phyloP scores from a whole-genome alignment of 2,113 vertebrate genomes.

The Thunnus maccoyii region DNA sequence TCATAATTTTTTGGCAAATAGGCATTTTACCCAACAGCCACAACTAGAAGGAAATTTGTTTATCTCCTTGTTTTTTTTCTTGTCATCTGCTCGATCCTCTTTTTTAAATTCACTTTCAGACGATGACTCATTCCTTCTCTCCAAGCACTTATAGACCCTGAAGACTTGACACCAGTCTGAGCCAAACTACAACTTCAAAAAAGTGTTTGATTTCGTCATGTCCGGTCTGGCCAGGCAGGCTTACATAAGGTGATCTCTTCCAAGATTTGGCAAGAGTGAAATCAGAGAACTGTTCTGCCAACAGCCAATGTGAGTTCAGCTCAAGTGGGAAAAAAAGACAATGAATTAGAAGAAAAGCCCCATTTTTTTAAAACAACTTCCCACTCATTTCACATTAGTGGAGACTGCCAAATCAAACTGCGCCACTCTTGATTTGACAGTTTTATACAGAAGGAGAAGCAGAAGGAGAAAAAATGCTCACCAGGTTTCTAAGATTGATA shows the following conservation, averaged over 20 bases:
- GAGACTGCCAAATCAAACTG: slow-evolving; percentile 6
- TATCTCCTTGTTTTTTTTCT: background rate
- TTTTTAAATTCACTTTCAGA: slow-evolving; percentile 4
- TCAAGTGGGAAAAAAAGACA: slow-evolving; percentile 25
- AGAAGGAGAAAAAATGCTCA: background rate
- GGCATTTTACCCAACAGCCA: background rate
- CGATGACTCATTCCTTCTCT: background rate
- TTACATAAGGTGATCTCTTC: slow-evolving; percentile 29
- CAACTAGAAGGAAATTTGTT: slow-evolving; percentile 9
- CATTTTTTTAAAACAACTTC: slow-evolving; percentile 33
- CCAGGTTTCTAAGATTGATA: background rate
- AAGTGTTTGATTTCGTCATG: slow-evolving; percentile 13
- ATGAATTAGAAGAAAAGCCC: slow-evolving; percentile 30
- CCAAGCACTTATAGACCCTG: background rate
- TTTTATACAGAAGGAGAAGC: background rate
- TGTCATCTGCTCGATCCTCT: slow-evolving; percentile 1
- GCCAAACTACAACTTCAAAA: slow-evolving; percentile 13
- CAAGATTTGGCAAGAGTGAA: slow-evolving; percentile 21
- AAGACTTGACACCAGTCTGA: slow-evolving; percentile 1
- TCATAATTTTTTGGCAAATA: background rate
- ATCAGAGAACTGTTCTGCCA: slow-evolving; percentile 7
- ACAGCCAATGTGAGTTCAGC: slow-evolving; percentile 9
- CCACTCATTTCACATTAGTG: slow-evolving; percentile 13
- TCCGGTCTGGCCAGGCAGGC: slow-evolving; percentile 24
- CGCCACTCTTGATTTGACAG: slow-evolving; percentile 1